phyloP scores from a whole-genome alignment of 2,888 invertebrate species.

The Lacanobia wlatinum region DNA sequence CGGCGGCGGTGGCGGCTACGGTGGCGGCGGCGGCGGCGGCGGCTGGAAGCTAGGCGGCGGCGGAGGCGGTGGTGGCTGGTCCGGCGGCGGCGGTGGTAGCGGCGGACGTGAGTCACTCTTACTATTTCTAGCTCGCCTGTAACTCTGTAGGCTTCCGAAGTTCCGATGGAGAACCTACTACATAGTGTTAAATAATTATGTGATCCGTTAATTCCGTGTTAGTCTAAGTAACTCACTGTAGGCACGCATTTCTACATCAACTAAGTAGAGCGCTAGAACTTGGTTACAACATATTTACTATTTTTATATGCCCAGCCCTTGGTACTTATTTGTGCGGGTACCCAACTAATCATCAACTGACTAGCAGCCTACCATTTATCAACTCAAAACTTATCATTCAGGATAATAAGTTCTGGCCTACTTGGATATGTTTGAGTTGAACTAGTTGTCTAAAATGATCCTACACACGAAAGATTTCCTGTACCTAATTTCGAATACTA shows the following conservation, averaged over 20 bases:
- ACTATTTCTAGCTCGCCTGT: background rate
- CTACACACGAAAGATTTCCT: background rate
- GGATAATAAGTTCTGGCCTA: background rate
- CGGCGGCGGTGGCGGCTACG: slow-evolving; percentile 77
- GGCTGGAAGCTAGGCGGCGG: slow-evolving; percentile 73
- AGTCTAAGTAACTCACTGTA: background rate
- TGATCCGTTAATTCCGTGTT: background rate
- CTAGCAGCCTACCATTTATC: background rate
- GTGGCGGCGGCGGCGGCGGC: slow-evolving; percentile 66
- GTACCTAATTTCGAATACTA: background rate
- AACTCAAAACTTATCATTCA: background rate
- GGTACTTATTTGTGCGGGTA: too few species aligned
- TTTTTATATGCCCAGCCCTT: background rate
- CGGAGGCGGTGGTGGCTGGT: slow-evolving; percentile 77
- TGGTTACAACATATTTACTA: background rate
- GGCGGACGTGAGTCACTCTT: slow-evolving; percentile 51
- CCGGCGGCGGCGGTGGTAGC: slow-evolving; percentile 67
- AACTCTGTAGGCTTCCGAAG: background rate
- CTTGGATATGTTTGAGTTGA: background rate
- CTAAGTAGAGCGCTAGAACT: background rate
- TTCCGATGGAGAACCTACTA: background rate
- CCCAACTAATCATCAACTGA: background rate
- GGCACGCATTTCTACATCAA: background rate
- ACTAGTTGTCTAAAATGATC: background rate
- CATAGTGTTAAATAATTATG: background rate